Evolutionary conservation across 2,888 invertebrate species (phyloP).

Genomic region (Cabera pusaria): DNA sequence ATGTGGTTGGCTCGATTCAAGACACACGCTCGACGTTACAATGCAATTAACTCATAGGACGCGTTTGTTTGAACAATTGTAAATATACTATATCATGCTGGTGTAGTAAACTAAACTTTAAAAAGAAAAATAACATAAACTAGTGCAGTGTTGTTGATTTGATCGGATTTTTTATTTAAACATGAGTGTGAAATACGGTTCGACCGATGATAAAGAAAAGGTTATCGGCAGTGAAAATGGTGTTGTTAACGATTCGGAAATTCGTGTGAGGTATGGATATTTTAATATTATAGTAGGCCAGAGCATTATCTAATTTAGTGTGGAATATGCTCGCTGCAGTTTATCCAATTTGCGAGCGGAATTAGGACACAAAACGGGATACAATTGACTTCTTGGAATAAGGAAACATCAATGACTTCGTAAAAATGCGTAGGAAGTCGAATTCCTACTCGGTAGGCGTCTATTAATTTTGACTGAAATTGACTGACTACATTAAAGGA

Average conservation of each 20-base stretch:
- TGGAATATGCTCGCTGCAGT: slow-evolving; percentile 46
- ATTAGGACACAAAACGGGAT: slow-evolving; percentile 49
- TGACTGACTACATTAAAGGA: too few species aligned
- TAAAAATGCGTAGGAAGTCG: slow-evolving; percentile 5
- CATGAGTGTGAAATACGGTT: slow-evolving; percentile 70
- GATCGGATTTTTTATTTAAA: background rate
- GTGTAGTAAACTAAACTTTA: slow-evolving; percentile 17
- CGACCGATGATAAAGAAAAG: slow-evolving; percentile 56
- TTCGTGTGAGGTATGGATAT: slow-evolving; percentile 53
- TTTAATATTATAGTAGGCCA: slow-evolving; percentile 25
- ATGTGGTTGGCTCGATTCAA: slow-evolving; percentile 56
- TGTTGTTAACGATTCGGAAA: slow-evolving; percentile 45
- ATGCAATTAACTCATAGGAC: slow-evolving; percentile 15
- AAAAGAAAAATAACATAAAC: slow-evolving; percentile 13
- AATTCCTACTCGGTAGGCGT: too few species aligned
- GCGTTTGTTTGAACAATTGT: slow-evolving; percentile 43
- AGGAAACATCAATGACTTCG: slow-evolving; percentile 28
- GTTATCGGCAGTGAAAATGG: slow-evolving; percentile 49
- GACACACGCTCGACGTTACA: slow-evolving; percentile 53
- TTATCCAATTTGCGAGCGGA: slow-evolving; percentile 55
- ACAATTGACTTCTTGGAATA: slow-evolving; percentile 33
- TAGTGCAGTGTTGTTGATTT: slow-evolving; percentile 22
- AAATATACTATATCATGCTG: slow-evolving; percentile 25
- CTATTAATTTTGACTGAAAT: too few species aligned
- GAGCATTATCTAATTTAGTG: slow-evolving; percentile 38